phyloP scores from a whole-genome alignment of 2,113 vertebrate genomes.

The Cottus gobio region DNA sequence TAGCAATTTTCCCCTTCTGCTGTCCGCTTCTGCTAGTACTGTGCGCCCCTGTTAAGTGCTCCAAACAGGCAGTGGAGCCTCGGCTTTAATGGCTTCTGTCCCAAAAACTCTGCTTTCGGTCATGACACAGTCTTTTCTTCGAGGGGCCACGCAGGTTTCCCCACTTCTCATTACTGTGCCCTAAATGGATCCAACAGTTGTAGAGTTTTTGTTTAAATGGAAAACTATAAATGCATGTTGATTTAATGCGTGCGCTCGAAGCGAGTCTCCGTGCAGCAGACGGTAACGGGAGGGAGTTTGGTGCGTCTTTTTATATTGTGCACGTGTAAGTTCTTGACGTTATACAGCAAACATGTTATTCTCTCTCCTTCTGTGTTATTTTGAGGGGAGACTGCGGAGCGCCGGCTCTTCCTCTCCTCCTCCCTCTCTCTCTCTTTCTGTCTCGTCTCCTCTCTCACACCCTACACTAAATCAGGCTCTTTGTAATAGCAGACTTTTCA shows the following conservation, averaged over 20 bases:
- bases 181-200: constrained; percentile 56
- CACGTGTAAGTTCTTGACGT: constrained; percentile 74
- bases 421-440: constrained; percentile 36
- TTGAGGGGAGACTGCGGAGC: constrained; percentile 84
- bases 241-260: constrained; percentile 5
- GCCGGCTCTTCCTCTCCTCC: constrained; percentile 72
- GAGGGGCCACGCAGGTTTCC: constrained; percentile 22
- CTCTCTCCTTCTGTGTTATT: constrained; percentile 81
- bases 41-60: constrained; percentile 68
- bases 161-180: constrained; percentile 44
- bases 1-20: constrained; percentile 60
- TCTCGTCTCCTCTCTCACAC: constrained; percentile 77
- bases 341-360: constrained; percentile 81
- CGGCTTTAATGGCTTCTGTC: constrained; percentile 69
- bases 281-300: constrained; percentile 22
- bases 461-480: constrained; percentile 81
- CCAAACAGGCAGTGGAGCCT: constrained; percentile 53
- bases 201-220: constrained; percentile 28
- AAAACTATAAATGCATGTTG: constrained; percentile 13
- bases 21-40: constrained; percentile 59
- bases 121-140: constrained; percentile 55
- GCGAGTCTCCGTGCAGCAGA: constrained; percentile 3
- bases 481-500: constrained; percentile 81
- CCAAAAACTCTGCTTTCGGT: constrained; percentile 53
- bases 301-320: constrained; percentile 50